These are phyloP conservation scores for Hipposideros armiger DNA, from an alignment of 2,113 vertebrate species.

Conservation along the genomic window DNA sequence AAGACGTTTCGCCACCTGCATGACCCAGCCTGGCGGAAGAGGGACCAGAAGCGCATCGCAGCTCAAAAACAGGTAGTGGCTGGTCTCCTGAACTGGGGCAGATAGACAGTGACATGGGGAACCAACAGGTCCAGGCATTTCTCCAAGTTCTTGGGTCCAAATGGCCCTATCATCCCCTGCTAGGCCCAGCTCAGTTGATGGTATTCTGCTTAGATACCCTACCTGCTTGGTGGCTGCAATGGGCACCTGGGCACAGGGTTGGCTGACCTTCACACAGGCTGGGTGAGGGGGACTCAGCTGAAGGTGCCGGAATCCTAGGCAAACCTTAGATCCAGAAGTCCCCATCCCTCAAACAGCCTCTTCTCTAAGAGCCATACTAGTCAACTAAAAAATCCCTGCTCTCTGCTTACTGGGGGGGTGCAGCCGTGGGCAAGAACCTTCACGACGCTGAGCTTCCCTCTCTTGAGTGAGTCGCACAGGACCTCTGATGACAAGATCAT, in stretches of 20 bases:
- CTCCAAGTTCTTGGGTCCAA: background rate
- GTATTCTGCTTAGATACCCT: background rate
- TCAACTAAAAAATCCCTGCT: background rate
- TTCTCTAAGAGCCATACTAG: background rate
- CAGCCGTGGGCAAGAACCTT: background rate
- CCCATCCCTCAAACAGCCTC: background rate
- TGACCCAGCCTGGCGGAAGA: constrained; percentile 97
- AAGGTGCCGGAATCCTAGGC: background rate
- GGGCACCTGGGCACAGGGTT: background rate
- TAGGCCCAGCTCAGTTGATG: background rate
- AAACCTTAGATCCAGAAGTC: background rate
- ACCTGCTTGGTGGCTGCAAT: background rate
- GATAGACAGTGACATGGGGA: background rate
- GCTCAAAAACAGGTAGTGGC: constrained; percentile 96
- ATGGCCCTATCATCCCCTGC: background rate
- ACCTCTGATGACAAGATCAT: background rate
- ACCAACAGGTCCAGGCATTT: background rate
- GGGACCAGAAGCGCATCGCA: constrained; percentile 96
- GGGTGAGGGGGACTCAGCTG: background rate
- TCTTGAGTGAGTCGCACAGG: background rate
- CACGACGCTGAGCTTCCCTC: background rate
- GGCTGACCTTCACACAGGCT: background rate
- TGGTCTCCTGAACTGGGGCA: background rate
- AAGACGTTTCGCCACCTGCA: constrained; percentile 97
- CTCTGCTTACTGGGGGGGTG: background rate